Evolutionary conservation across 2,888 invertebrate genomes (phyloP), one percentile per base, ranked within the genome.

Genomic region (Coronaproctus castanopsis): DNA sequence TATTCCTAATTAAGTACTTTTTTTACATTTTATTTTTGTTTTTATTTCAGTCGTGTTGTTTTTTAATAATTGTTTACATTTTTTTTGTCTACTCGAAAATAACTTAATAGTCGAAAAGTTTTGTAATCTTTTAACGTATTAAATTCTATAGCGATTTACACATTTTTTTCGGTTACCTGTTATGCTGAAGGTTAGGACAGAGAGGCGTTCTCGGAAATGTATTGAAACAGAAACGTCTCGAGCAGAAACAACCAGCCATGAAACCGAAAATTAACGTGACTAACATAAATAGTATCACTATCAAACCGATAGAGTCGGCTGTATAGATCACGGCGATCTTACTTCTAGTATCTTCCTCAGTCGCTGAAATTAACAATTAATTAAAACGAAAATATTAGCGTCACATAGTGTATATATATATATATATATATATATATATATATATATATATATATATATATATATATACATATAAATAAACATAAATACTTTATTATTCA

Each of bases 211-310:
- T 81, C 67, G 83, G 80, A 69, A 83, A 82, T 68, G 80, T 79
- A 68, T 82, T 79, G 64, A 81, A 81, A 57, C 79, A 76, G 77
- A 85, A 81, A 74, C 83, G 77, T 69, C 83, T 78, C 24, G 87
- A 86, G 71, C 88, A 86, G 68, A 85, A 79, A 71, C 84, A 90
- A 51, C 89, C 89, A 63, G 84, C 83, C 64, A 86, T 80, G 71
- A 90, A 89, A 61, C 89, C 89, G 62, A 87, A 78, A 70, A 87
- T 80, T 63, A 88, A 76, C 18, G 87, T 86, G 57, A 85, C 81
- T 61, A 89, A 77, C 68, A 87, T 85, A 55, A 87, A 83, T 14
- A 84, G 82, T 57, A 85, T 81, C 24, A 88, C 82, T 8, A 87
- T 85, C 54, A 87, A 83, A 58, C 86, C 82, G 63, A 89, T 73